phyloP scores from a whole-genome alignment of 2,113 vertebrate species.

The Nymphicus hollandicus region DNA sequence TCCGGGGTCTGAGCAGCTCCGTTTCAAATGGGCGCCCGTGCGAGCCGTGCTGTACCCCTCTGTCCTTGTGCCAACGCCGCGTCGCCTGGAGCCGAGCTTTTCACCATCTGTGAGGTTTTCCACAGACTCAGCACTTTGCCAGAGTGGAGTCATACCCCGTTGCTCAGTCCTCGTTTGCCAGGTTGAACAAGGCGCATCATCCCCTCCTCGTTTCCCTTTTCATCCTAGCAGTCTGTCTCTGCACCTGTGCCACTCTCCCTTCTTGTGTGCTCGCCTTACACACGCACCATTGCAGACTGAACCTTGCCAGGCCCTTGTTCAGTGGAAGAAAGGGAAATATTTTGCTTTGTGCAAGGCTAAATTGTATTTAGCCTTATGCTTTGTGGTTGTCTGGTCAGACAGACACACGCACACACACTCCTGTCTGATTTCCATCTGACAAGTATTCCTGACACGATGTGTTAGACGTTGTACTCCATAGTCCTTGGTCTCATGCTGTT shows the following conservation, averaged over 20 bases:
- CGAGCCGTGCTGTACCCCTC: not conserved
- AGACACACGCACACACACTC: accelerated
- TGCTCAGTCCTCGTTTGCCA: not conserved
- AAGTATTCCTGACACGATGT: accelerated
- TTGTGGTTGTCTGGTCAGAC: not conserved
- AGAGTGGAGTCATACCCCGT: accelerated
- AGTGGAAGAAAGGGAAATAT: not conserved
- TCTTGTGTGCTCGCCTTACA: accelerated
- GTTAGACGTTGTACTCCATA: not conserved
- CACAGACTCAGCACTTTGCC: accelerated
- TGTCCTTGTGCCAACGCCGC: not conserved
- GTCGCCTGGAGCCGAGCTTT: not conserved
- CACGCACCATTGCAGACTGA: accelerated
- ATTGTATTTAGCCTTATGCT: not conserved
- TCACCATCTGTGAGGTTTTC: accelerated
- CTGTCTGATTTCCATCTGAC: not conserved
- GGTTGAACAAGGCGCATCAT: not conserved
- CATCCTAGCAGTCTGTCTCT: accelerated
- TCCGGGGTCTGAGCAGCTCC: not conserved
- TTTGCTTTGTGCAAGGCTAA: not conserved
- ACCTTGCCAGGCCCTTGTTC: not conserved
- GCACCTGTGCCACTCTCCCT: not conserved
- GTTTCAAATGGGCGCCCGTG: accelerated
- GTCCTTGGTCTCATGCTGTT: not conserved
- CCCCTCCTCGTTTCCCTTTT: too few species aligned